Evolutionary conservation across 1,140 invertebrate species (phyloP), one percentile per base, ranked within the genome.

Genomic region (Magallana gigas): DNA sequence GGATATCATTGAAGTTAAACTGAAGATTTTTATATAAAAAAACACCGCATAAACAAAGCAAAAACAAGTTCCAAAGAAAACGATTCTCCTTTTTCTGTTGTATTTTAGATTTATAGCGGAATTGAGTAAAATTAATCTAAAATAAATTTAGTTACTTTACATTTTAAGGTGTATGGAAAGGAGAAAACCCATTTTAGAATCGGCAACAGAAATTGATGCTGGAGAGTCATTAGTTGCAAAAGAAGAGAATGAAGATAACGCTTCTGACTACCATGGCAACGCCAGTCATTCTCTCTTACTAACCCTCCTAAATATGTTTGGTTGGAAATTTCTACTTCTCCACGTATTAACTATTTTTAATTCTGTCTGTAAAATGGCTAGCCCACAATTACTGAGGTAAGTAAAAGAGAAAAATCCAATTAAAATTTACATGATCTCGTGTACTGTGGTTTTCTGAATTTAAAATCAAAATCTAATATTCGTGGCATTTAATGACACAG

Each of bases 381-480:
- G 88, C 60, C 91, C 91, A 6, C 81, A 91, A 8, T 83, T 92
- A 56, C 83, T 92, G 62, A 86, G 88, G 92, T 91, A 85, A 87
- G 90, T 90, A 18, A 57, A 14, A 16, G 36, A 48, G 36, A 48
- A 48, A 48, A 48, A 48, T 5, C 36, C 36, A 48, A 48, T 48
- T 48, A 48, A 48, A 48, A 4, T 48, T 48, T 48, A 48, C 36
- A 48, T 48, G 36, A 48, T 48, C 36, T 5, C 36, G 5, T 48
- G 36, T 48, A 4, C 3, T 48, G 36, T 48, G 36, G 36, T 48
- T 48, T 2, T 48, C 36, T 48, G 2, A 48, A 48, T 48, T 48
- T 48, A 48, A 48, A 48, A 48, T 48, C 36, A 48, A 48, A 48
- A 5, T 48, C 36, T 48, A 5, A 48, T 48, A 48, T 48, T 48